phyloP scores from a whole-genome alignment of 2,797 vertebrate genomes.

The Gambusia yucatana region DNA sequence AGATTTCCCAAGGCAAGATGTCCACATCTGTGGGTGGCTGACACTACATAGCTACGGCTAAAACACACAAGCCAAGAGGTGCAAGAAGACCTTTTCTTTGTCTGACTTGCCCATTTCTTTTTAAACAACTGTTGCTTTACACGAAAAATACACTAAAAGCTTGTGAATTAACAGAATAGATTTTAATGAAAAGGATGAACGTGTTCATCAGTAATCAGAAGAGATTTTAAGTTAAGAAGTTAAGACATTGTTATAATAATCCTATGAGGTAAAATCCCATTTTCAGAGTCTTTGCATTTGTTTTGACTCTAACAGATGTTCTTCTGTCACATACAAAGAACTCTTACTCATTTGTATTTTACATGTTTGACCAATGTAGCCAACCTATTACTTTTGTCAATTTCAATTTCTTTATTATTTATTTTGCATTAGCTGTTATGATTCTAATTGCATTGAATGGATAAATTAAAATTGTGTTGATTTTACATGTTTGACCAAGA shows the following conservation, averaged over 20 bases:
- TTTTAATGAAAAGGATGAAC: no score
- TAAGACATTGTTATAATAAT: background rate
- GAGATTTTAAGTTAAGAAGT: background rate
- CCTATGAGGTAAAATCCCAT: background rate
- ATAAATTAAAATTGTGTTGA: no score
- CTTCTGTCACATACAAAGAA: background rate
- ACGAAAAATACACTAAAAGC: background rate
- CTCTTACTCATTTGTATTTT: no score
- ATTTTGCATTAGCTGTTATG: no score
- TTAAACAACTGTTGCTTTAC: background rate
- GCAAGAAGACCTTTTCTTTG: background rate
- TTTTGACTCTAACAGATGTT: background rate
- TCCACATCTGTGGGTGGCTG: slow-evolving; percentile 37
- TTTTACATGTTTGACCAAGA: no score
- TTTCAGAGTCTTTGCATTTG: background rate
- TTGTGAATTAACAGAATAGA: no score
- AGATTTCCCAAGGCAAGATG: slow-evolving; percentile 47
- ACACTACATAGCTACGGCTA: slow-evolving; percentile 24
- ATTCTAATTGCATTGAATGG: no score
- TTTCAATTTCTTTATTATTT: no score
- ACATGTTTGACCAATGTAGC: no score
- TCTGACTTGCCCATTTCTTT: slow-evolving; percentile 24
- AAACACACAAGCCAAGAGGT: slow-evolving; percentile 20
- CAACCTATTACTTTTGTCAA: no score
- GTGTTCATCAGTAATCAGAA: background rate